Conservation (phyloP, 2,888 invertebrate genomes). For the Eristalinus sepulchralis region DNA sequence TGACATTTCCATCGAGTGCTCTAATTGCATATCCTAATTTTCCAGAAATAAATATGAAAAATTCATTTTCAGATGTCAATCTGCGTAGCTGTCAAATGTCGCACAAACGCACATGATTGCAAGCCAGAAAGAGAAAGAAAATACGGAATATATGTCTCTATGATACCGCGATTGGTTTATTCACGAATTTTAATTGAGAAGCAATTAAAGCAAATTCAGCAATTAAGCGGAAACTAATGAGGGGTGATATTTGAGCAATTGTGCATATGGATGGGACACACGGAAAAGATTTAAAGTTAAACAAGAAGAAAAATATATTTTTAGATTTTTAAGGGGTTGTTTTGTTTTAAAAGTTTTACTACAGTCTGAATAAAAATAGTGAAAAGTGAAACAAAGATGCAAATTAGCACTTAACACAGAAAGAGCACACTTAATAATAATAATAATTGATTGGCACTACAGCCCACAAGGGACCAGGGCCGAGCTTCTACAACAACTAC, state of each 20-base stretch:
- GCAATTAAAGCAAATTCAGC: conserved; percentile 22
- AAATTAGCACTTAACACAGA: no score
- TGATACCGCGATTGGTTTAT: not conserved
- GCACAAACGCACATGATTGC: not conserved
- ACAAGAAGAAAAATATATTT: no score
- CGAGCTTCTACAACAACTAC: no score
- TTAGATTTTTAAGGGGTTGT: no score
- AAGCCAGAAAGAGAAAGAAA: not conserved
- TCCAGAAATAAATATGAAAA: conserved; percentile 50
- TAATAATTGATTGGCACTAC: no score
- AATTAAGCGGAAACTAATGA: not conserved
- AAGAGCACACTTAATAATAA: no score
- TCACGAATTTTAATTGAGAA: conserved; percentile 6
- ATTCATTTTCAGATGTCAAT: conserved; percentile 57
- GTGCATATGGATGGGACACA: not conserved
- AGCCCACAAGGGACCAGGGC: no score
- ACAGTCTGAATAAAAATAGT: no score
- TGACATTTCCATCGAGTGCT: conserved; percentile 44
- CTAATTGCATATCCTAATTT: conserved; percentile 63
- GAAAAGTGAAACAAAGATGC: no score
- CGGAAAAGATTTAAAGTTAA: not conserved
- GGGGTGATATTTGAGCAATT: not conserved
- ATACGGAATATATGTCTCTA: not conserved
- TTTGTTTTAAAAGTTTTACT: no score
- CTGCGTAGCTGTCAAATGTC: conserved; percentile 15